phyloP scores from a whole-genome alignment of 2,888 invertebrate species.

The Sussaba pulchella region DNA sequence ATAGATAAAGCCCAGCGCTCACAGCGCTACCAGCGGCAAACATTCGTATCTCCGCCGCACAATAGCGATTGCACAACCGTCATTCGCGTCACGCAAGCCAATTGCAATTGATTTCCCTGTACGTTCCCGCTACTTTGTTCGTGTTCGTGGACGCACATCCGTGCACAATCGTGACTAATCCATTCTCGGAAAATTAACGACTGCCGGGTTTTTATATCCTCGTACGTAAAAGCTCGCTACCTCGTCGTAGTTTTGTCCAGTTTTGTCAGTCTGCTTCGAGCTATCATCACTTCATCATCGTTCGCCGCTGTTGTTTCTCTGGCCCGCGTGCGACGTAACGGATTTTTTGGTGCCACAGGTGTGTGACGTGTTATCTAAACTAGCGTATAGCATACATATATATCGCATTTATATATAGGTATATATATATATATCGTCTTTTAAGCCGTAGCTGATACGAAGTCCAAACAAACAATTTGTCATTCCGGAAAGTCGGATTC shows the following conservation, averaged over 20 bases:
- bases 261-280: no score
- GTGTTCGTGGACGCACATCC: constrained; percentile 21
- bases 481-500: background rate
- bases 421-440: background rate
- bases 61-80: background rate
- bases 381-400: background rate
- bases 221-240: background rate
- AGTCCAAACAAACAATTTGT: background rate
- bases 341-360: constrained; percentile 35
- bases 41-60: no score
- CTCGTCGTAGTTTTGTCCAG: background rate
- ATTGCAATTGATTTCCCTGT: constrained; percentile 26
- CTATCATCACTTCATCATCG: no score
- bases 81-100: constrained; percentile 20
- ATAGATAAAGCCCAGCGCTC: no score
- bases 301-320: no score
- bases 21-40: no score
- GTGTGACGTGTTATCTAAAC: constrained; percentile 22
- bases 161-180: constrained; percentile 29
- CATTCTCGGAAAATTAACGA: background rate
- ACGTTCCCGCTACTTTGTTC: constrained; percentile 3
- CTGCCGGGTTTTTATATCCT: background rate
- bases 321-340: background rate
- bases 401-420: background rate
- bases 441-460: background rate